Evolutionary conservation across 2,797 vertebrate genomes (phyloP), one percentile per base, ranked within the genome.

Genomic region (Australoheros facetus): DNA sequence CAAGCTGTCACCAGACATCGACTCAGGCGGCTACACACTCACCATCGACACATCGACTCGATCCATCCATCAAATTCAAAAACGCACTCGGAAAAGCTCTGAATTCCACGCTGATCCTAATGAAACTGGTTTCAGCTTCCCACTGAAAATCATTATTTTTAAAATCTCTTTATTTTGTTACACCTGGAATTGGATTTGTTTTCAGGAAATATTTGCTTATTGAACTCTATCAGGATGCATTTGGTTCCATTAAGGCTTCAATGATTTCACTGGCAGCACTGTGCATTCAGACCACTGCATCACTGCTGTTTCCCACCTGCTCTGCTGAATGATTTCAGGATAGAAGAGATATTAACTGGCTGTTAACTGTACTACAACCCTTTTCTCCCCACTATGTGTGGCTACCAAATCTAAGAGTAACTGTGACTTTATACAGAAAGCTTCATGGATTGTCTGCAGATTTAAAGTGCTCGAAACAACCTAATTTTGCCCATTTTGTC

Each of bases 1-100:
- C 83, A 82, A 91, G 91, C 91, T 92, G 93, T 93, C 91, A 94
- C 80, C 91, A 93, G 87, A 89, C 91, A 91, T 91, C 56, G 88
- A 92, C 89, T 94, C 92, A 90, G 75, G 90, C 11, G 30, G 53
- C 80, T 81, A 81, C 28, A 88, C 85, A 73, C 84, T 92, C 90
- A 84, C 64, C 71, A 80, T 83, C 74, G 73, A 87, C 87, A 90
- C 79, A 84, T 81, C 77, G 85, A 89, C 82, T 86, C 88, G 77
- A 75, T 82, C 87, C 76, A 60, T 81, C 83, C 56, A 74, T 88
- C 90, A 81, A 64, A 62, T 69, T 81, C 80, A 87, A 66, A 85
- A 82, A 88, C 79, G 73, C 83, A 76, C 37, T 72, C 59, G 32
- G 71, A 77, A 79, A 78, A 84, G 84, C 80, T 80, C 55, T 57